Percentiles rank a stretch among this genome's conserved stretches.
phyloP scores from a whole-genome alignment of 2,113 vertebrate species.

The Anthoscopus minutus region DNA sequence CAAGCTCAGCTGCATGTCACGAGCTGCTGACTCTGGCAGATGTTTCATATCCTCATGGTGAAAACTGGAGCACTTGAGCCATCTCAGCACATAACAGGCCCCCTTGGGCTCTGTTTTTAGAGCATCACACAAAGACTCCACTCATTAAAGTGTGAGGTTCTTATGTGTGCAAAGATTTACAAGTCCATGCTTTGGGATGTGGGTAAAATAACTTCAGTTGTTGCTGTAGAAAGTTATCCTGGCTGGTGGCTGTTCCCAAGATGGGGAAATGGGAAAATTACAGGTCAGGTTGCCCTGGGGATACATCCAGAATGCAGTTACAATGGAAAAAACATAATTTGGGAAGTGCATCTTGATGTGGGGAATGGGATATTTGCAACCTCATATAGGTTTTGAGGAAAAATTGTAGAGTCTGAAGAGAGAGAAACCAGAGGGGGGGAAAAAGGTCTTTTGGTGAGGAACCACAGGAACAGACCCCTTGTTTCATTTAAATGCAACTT shows the following conservation, averaged over 20 bases:
- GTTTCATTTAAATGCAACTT: neutral
- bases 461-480: neutral
- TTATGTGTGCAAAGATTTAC: neutral
- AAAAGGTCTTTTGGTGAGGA: neutral
- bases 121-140: rapidly evolving
- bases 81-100: neutral
- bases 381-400: neutral
- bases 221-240: neutral
- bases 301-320: neutral
- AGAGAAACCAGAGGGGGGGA: neutral
- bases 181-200: neutral
- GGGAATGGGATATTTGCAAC: neutral
- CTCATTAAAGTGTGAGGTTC: neutral
- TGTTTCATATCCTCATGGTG: neutral
- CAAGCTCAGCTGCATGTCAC: neutral
- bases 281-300: neutral
- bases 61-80: neutral
- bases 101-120: neutral
- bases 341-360: neutral
- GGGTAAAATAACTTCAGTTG: neutral
- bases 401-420: neutral
- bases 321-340: neutral
- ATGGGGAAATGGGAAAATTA: neutral
- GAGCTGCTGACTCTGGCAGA: neutral
- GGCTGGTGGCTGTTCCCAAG: neutral